Percentiles rank a stretch among this genome's conserved stretches.
Conservation (phyloP, 2,797 vertebrate species). For the Artibeus jamaicensis region DNA sequence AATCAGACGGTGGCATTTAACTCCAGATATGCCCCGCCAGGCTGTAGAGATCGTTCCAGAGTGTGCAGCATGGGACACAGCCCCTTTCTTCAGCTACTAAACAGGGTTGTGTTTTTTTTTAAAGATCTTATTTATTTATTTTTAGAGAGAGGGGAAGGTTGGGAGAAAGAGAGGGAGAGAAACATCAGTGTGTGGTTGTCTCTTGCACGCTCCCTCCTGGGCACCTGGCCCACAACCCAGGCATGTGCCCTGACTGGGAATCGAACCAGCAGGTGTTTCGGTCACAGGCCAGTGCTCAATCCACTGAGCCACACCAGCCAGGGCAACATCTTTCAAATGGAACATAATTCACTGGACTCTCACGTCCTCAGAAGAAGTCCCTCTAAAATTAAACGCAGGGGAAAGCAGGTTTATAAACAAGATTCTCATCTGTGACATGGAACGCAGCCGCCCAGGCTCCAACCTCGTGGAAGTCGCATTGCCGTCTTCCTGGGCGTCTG, state of each 20-base stretch:
- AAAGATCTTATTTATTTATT: too few relatives aligned
- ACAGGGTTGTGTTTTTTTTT: background rate
- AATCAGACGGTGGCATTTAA: background rate
- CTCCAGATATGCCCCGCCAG: background rate
- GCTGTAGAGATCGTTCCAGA: background rate
- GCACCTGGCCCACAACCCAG: too few relatives aligned
- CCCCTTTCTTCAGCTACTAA: background rate
- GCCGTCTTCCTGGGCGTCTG: background rate
- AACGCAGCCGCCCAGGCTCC: background rate
- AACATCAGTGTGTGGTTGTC: too few relatives aligned
- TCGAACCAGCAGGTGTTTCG: too few relatives aligned
- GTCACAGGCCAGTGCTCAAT: too few relatives aligned
- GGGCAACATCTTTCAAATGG: background rate
- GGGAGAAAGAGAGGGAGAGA: too few relatives aligned
- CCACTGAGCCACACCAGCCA: too few relatives aligned
- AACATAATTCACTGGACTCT: background rate
- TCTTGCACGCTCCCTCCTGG: too few relatives aligned
- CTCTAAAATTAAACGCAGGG: background rate
- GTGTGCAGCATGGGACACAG: rapidly evolving
- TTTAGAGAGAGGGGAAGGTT: too few relatives aligned
- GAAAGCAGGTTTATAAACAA: background rate
- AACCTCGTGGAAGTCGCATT: rapidly evolving
- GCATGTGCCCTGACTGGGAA: too few relatives aligned
- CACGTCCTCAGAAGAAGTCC: background rate
- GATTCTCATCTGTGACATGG: background rate